Base-by-base conservation (phyloP, 2,888 invertebrate species). In the Drosophila dives region DNA sequence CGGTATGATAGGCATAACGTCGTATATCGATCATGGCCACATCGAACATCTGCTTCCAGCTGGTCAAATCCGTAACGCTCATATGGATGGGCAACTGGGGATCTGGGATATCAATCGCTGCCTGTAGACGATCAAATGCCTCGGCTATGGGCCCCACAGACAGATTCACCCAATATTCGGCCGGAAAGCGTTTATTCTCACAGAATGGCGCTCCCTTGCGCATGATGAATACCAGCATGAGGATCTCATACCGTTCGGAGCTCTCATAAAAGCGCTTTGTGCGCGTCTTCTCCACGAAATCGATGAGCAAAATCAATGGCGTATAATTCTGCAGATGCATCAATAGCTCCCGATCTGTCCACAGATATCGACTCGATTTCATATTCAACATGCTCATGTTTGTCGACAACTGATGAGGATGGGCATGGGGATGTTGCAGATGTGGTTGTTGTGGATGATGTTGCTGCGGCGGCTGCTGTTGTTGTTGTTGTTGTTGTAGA, bases 301-400 rank as follows among this genome's bases (percentile, higher is more conserved):
- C 91, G 61, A 92, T 92, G 0, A 91, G 72, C 49, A 90, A 64
- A 33, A 91, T 86, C 7, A 92, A 72, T 0, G 92, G 90, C 7
- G 91, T 91, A 63, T 91, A 91, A 64, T 90, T 92, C 61, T 91
- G 91, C 26, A 91, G 72, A 73, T 91, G 92, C 91, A 91, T 91
- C 3, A 91, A 23, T 1, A 90, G 77, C 62, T 92, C 91, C 26
- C 90, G 82, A 55, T 91, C 90, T 0, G 90, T 90, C 91, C 91
- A 91, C 1, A 91, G 64, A 64, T 91, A 91, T 26, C 90, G 85
- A 0, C 71, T 64, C 3, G 68, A 58, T 56, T 89, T 86, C 0
- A 89, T 64, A 26, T 56, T 77, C 23, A 86, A n/a, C 74, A 86
- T 42, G 66, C 86, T 85, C 90, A 86, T 89, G 51, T 82, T 78